Evolutionary conservation across 2,113 vertebrate genomes (phyloP).

Genomic region (Acinonyx jubatus): DNA sequence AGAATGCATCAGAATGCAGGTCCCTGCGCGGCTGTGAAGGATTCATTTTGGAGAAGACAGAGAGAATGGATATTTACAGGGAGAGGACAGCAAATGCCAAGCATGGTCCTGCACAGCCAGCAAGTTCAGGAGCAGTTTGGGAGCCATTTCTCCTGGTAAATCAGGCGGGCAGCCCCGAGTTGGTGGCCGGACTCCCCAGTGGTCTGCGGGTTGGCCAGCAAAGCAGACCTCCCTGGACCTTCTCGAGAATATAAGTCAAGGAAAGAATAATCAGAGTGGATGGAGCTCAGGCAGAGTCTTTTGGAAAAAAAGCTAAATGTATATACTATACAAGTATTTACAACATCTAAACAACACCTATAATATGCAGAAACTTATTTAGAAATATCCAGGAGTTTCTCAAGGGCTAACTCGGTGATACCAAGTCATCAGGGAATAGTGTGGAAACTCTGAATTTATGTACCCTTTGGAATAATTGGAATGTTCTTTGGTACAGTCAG

Average conservation of each 20-base stretch:
- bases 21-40: neutral
- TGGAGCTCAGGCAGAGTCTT: neutral
- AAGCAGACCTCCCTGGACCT: neutral
- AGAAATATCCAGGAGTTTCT: neutral
- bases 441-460: neutral
- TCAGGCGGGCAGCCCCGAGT: neutral
- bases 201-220: neutral
- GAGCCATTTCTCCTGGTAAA: neutral
- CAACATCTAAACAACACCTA: neutral
- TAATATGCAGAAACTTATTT: neutral
- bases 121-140: neutral
- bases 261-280: neutral
- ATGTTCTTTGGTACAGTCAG: slow-evolving; percentile 9
- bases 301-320: neutral
- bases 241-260: neutral
- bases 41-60: neutral
- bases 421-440: neutral
- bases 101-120: fast-evolving
- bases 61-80: neutral
- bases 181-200: fast-evolving
- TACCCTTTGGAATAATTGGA: slow-evolving; percentile 45
- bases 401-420: neutral
- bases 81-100: neutral
- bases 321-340: neutral
- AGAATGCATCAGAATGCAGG: slow-evolving; percentile 24